Evolutionary conservation across 2,888 invertebrate genomes (phyloP), one percentile per base, ranked within the genome.

Genomic region (Acrobasis suavella): DNA sequence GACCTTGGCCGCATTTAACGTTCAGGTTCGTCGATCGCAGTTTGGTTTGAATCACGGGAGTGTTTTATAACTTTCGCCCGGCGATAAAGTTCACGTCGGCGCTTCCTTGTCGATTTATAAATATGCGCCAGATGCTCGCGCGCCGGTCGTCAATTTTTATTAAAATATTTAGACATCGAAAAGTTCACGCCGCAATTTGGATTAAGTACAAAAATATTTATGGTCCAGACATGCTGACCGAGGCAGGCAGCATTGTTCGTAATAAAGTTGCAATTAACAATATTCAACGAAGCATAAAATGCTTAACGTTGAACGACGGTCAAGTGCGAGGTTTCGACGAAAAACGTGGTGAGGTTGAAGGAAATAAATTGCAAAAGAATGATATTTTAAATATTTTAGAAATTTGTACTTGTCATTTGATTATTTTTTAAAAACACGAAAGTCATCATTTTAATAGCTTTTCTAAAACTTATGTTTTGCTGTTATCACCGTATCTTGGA

Each of bases 1-100:
- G 87, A 89, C 91, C 91, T 91, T 91, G 91, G 91, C 91, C 91
- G 91, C 91, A 85, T 91, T 91, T 82, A 86, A 84, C 81, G 74
- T 56, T 56, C 80, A 83, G 81, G 90, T 90, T 91, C 89, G 86
- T 83, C 76, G 89, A 76, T 85, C 89, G 78, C 69, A 71, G 78
- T 75, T 76, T 73, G 78, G 77, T 76, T 76, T 73, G 78, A 78
- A 78, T 76, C 79, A 76, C 75, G 74, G 72, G 73, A 71, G 70
- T 81, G 83, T 87, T 91, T 90, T 89, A 86, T 80, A 86, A 85
- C 85, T 88, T 89, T 90, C 85, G 82, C 76, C 74, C 78, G 82
- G 75, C 83, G 80, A 86, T 90, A 89, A 87, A 91, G 82, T 89
- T 89, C 84, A 84, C 76, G 83, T 80, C 77, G 77, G 78, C 80